Conservation (phyloP, 2,888 invertebrate genomes). For the Myopa testacea region DNA sequence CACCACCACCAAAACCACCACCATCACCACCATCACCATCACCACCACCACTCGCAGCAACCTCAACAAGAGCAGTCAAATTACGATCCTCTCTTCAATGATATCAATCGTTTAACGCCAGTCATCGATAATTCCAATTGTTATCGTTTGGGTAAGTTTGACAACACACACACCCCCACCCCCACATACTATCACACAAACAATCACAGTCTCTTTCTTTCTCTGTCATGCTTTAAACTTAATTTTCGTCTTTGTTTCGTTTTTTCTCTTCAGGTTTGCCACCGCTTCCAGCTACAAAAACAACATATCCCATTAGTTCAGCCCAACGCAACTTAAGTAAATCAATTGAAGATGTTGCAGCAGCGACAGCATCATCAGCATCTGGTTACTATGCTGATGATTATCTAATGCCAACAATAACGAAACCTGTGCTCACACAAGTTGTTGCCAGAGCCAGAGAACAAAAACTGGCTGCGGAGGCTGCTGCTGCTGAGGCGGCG, state of each 20-base stretch:
- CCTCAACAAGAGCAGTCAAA: constrained; percentile 49
- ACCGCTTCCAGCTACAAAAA: constrained; percentile 38
- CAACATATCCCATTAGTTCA: constrained; percentile 61
- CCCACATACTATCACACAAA: too few relatives aligned
- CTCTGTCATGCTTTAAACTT: not conserved
- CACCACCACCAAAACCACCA: constrained; percentile 50
- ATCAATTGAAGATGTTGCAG: constrained; percentile 66
- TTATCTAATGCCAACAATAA: constrained; percentile 57
- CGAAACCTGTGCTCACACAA: constrained; percentile 59
- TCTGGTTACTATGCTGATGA: constrained; percentile 43
- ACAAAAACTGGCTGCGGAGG: constrained; percentile 30
- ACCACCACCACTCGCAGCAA: constrained; percentile 53
- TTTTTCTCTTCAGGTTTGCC: constrained; percentile 45
- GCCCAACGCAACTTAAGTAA: constrained; percentile 69
- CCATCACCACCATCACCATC: constrained; percentile 54
- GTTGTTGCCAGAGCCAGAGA: constrained; percentile 41
- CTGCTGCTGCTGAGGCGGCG: constrained; percentile 39
- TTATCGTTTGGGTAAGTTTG: constrained; percentile 64
- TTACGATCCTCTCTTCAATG: constrained; percentile 74
- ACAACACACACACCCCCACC: not conserved
- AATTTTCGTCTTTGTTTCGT: not conserved
- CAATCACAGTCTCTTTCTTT: too few relatives aligned
- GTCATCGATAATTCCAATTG: constrained; percentile 71
- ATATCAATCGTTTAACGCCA: constrained; percentile 73
- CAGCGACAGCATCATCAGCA: constrained; percentile 41